Evolutionary conservation across 2,113 vertebrate species (phyloP).

Genomic region (Herpailurus yagouaroundi): DNA sequence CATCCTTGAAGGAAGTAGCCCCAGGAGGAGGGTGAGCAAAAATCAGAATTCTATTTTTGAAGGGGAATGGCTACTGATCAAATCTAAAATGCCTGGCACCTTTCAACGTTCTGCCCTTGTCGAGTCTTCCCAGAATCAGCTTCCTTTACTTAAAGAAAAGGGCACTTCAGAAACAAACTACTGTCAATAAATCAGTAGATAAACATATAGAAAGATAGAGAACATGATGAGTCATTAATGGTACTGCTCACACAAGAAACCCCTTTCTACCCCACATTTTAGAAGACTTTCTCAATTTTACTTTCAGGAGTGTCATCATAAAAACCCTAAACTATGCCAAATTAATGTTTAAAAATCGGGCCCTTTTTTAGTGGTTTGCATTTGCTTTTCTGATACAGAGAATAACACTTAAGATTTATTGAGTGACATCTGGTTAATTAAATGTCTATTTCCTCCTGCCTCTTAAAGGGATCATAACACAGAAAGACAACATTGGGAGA

Average conservation of each 20-base stretch:
- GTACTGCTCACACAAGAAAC: not conserved
- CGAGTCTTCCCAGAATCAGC: not conserved
- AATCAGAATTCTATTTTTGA: not conserved
- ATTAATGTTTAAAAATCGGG: constrained; percentile 71
- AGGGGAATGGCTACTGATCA: not conserved
- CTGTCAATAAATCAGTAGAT: not conserved
- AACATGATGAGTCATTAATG: not conserved
- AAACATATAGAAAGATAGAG: not conserved
- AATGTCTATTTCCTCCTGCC: constrained; percentile 82
- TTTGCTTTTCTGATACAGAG: constrained; percentile 78
- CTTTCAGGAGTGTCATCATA: constrained; percentile 43
- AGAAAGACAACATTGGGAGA: constrained; percentile 85
- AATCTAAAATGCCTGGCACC: not conserved
- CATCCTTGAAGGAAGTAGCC: not conserved
- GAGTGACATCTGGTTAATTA: constrained; percentile 88
- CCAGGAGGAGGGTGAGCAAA: not conserved
- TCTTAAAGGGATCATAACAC: constrained; percentile 84
- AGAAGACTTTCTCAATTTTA: constrained; percentile 68
- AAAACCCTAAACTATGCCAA: constrained; percentile 64
- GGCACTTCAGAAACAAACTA: not conserved
- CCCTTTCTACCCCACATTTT: constrained; percentile 17
- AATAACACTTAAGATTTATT: constrained; percentile 85
- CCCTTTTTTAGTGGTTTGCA: constrained; percentile 45
- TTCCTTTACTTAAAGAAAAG: constrained; percentile 23
- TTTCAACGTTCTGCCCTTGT: not conserved